Base-by-base conservation (phyloP, 2,113 vertebrate species). In the Corapipo altera region DNA sequence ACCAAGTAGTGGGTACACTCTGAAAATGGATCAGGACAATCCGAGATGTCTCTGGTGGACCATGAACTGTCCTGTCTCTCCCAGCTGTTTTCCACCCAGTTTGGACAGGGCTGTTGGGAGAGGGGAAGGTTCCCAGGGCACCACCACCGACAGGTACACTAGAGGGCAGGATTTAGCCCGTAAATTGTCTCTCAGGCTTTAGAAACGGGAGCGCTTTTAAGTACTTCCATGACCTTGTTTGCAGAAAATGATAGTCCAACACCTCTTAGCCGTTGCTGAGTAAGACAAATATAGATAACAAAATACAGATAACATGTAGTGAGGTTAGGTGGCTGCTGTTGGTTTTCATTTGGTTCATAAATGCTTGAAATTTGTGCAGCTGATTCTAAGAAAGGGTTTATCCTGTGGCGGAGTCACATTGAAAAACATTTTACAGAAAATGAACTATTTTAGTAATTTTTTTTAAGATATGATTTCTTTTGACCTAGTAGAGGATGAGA, bases 111-210 rank as follows among this genome's bases (percentile, higher is more conserved):
- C 65, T 54, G 9, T 49, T 51, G 18, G 74, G 59, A 33, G 65
- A 15, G 14, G 35, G 39, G 48, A 64, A 57, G 35, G n/a, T 48
- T 91, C 41, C 44, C 39, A n/a, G 58, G 87, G 64, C 64, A 61
- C 37, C 44, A 44, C 27, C 33, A 39, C 30, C 27, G 12, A 5
- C 37, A 39, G 79, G 64, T 86, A 88, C 91, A 14, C 91, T 92
- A 89, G 91, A 96, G 91, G 96, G 89, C 90, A 88, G 90, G 75
- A 77, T 94, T 93, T 96, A 95, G 88, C 79, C 90, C 95, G 74
- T 88, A n/a, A 70, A 32, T 79, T 41, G 79, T 61, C 39, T 58
- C 5, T 6, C 2, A 11, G 39, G 28, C 62, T 70, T 39, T 6
- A 39, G 49, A 35, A 67, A 41, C 18, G 3, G 54, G 58, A 65